Percentiles rank a stretch among this genome's conserved stretches.
Conservation (phyloP, 2,797 vertebrate species). For the Poeciliopsis paucimaculata region DNA sequence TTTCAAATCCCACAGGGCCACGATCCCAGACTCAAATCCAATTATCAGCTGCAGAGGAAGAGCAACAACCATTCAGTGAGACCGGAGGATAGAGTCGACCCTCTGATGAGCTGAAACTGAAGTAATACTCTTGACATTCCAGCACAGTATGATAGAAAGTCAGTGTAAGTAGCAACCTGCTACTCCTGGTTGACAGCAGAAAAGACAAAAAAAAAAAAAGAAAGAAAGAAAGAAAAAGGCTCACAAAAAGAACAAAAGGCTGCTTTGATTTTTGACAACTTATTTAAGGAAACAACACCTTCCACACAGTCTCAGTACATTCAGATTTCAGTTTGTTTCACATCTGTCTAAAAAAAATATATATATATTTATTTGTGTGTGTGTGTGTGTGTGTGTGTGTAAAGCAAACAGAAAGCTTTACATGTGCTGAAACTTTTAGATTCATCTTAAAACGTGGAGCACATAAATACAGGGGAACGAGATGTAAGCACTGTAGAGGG, state of each 20-base stretch:
- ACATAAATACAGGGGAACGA: background rate
- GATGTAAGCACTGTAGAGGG: background rate
- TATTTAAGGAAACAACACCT: conserved; percentile 35
- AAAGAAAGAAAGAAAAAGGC: background rate
- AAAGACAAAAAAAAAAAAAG: conserved; percentile 4
- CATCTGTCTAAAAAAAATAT: background rate
- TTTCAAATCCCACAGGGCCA: conserved; percentile 98
- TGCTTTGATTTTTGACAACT: conserved; percentile 4
- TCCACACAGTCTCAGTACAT: background rate
- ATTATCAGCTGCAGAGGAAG: conserved; percentile 91
- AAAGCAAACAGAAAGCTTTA: background rate
- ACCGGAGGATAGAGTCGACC: conserved; percentile 57
- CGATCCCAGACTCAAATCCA: conserved; percentile 97
- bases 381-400: too few relatives aligned
- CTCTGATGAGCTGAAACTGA: conserved; percentile 54
- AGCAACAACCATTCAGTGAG: conserved; percentile 67
- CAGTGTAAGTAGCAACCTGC: conserved; percentile 43
- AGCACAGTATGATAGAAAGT: conserved; percentile 48
- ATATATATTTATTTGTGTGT: background rate
- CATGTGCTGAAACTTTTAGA: background rate
- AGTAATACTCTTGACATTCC: conserved; percentile 72
- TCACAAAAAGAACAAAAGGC: background rate
- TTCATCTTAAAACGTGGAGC: background rate
- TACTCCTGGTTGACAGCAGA: conserved; percentile 32
- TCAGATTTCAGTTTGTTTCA: conserved; percentile 10